Base-by-base conservation (phyloP, 2,113 vertebrate genomes). In the Scytalopus superciliaris region DNA sequence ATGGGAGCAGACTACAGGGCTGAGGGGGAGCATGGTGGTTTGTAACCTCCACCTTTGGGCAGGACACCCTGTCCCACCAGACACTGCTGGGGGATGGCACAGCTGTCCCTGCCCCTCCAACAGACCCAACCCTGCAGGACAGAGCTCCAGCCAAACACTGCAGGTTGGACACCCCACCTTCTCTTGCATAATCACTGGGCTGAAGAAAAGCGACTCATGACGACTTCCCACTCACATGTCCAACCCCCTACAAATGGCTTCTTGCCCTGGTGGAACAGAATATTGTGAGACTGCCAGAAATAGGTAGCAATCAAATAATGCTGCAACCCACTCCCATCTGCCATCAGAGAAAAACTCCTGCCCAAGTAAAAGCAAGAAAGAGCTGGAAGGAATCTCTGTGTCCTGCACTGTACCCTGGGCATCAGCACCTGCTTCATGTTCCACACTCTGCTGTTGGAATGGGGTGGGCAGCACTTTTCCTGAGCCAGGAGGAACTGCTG, bases 321-420 rank as follows among this genome's bases (percentile, higher is more conserved):
- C 93, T 95, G 94, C 96, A 93, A 33, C 96, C 96, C 95, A 96
- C 96, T 93, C 63, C 96, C 96, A 96, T 96, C 95, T 97, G 96
- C 94, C 53, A 25, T 25, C 57, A 25, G 92, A 1, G 24, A n/a
- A 50, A 84, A 64, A 73, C 92, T 17, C 74, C 87, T 85, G 69
- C 62, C 70, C 44, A 4, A 57, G 49, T 0, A 31, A 78, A 15
- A 89, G 35, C 24, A 44, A 40, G 64, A 33, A 77, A 42, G 78
- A 84, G 39, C 42, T 5, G 33, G 25, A 64, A 66, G 56, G 76
- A 31, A 53, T 17, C 2, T 1, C 33, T 42, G 13, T 14, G 10
- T n/a, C 70, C 87, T 12, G 33, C 47, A 4, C 27, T 11, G 0
- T 33, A 12, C 37, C 44, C 56, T 14, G 77, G 60, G 30, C 90